Conservation (phyloP, 35 echinoderm and acorn worm genomes). For the Heliocidaris tuberculata region DNA sequence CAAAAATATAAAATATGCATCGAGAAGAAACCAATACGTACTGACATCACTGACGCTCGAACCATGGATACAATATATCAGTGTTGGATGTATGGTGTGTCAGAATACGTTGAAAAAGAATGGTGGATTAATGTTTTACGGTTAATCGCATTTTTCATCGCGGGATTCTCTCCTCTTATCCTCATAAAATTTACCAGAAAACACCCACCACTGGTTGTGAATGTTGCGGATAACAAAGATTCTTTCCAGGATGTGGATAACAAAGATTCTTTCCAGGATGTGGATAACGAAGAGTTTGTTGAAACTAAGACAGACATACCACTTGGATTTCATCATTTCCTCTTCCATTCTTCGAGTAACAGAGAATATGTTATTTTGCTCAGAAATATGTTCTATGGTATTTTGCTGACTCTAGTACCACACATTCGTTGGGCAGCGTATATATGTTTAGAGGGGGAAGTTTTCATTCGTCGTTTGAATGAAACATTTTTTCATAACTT, state of each 20-base stretch:
- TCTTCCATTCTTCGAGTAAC: background rate
- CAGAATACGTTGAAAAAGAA: background rate
- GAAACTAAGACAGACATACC: background rate
- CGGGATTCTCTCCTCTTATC: background rate
- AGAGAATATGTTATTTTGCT: background rate
- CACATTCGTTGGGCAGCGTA: background rate
- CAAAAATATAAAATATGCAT: background rate
- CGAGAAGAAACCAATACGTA: background rate
- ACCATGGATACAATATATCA: background rate
- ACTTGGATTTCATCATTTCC: background rate
- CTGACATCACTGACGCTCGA: background rate
- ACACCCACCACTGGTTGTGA: background rate
- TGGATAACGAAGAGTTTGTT: background rate
- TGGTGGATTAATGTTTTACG: background rate
- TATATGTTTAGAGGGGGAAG: background rate
- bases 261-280: too few species aligned
- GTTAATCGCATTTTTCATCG: background rate
- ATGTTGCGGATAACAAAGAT: background rate
- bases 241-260: too few species aligned
- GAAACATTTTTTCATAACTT: background rate
- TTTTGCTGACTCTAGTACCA: background rate
- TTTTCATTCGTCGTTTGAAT: background rate
- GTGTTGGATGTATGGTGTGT: background rate
- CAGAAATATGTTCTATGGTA: background rate
- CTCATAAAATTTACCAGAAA: background rate